Evolutionary conservation across 2,888 invertebrate species (phyloP).

Genomic region (Cremastinae sp.): DNA sequence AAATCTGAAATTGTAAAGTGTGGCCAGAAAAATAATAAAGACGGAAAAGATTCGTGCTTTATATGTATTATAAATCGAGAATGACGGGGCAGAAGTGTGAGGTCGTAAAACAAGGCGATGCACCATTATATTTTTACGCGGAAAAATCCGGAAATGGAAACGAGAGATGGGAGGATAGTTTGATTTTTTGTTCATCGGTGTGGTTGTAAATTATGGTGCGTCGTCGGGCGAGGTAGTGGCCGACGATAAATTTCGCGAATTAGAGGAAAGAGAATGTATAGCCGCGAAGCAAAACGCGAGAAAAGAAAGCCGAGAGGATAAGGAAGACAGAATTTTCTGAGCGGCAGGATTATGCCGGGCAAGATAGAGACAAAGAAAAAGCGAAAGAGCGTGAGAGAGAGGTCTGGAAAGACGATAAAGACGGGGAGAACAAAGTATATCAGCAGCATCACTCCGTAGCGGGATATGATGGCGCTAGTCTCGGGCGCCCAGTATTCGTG

Average conservation of each 20-base stretch:
- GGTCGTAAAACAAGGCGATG: slow-evolving; percentile 25
- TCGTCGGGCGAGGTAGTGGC: slow-evolving; percentile 58
- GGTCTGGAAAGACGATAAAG: slow-evolving; percentile 30
- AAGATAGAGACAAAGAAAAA: slow-evolving; percentile 28
- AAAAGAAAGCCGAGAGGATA: slow-evolving; percentile 51
- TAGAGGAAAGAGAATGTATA: slow-evolving; percentile 50
- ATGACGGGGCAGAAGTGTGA: not conserved
- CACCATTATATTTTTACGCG: not conserved
- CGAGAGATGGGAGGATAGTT: slow-evolving; percentile 29
- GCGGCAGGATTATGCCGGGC: slow-evolving; percentile 19
- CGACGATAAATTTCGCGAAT: slow-evolving; percentile 63
- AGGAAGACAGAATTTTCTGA: slow-evolving; percentile 24
- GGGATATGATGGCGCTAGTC: slow-evolving; percentile 34
- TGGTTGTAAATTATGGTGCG: slow-evolving; percentile 64
- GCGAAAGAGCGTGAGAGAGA: slow-evolving; percentile 27
- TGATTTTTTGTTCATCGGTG: slow-evolving; percentile 57
- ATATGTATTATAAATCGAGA: slow-evolving; percentile 1
- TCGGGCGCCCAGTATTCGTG: slow-evolving; percentile 62
- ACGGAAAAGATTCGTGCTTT: slow-evolving; percentile 12
- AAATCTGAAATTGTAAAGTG: slow-evolving; percentile 38
- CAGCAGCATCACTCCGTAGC: slow-evolving; percentile 23
- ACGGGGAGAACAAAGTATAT: slow-evolving; percentile 27
- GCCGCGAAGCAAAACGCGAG: slow-evolving; percentile 17
- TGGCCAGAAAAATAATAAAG: slow-evolving; percentile 38
- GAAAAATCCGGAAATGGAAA: not conserved